Evolutionary conservation across 2,113 vertebrate species (phyloP).

Genomic region (Rhombomys opimus): DNA sequence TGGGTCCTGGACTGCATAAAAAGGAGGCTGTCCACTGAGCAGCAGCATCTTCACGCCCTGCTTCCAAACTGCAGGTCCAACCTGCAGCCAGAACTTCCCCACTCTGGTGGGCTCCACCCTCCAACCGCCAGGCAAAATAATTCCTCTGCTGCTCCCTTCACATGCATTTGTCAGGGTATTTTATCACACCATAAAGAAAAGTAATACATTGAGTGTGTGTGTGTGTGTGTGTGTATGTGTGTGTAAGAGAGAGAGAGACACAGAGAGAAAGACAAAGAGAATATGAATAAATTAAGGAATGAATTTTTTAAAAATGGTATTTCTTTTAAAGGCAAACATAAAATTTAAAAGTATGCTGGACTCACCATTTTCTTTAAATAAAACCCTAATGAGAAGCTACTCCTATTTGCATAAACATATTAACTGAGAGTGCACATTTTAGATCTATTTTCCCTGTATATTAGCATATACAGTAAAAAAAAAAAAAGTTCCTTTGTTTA

Average conservation of each 20-base stretch:
- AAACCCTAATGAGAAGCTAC: neutral
- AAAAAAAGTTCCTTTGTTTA: neutral
- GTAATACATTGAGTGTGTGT: neutral
- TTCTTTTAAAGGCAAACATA: neutral
- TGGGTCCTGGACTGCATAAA: neutral
- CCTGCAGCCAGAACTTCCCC: neutral
- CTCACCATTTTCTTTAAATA: constrained; percentile 35
- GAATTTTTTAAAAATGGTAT: neutral
- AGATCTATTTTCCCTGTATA: neutral
- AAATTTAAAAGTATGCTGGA: neutral
- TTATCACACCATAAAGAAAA: neutral
- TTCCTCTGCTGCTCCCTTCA: no score
- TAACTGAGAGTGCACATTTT: constrained; percentile 6
- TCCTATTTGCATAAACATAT: neutral
- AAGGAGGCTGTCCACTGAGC: no score
- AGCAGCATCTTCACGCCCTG: neutral
- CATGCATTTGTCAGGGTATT: neutral
- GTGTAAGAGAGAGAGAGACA: neutral
- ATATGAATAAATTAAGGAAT: neutral
- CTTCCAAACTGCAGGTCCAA: neutral
- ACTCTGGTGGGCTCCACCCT: neutral
- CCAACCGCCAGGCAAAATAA: no score
- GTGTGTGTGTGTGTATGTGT: no score
- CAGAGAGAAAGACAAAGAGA: neutral
- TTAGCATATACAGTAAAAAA: neutral